A percentile compares a stretch with the other conserved stretches of the same genome.
Conservation (phyloP, 2,888 invertebrate genomes). For the Yponomeuta evonymella region DNA sequence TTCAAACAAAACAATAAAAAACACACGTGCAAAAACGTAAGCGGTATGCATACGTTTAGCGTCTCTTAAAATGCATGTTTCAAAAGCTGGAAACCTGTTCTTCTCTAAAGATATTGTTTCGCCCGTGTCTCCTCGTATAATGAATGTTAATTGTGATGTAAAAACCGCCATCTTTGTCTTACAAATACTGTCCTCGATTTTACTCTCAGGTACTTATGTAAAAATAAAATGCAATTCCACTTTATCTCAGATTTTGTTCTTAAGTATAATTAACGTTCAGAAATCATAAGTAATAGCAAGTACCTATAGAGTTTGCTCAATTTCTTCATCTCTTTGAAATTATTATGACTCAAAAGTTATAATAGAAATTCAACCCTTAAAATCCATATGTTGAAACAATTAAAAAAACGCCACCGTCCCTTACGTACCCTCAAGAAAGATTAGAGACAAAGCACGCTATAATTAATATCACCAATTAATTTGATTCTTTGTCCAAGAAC, state of each 20-base stretch:
- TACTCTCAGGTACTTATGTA: conserved; percentile 16
- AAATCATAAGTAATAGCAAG: too few species aligned
- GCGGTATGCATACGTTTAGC: background rate
- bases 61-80: conserved; percentile 37
- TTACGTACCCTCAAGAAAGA: conserved; percentile 29
- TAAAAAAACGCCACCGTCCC: conserved; percentile 25
- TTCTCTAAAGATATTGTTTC: conserved; percentile 60
- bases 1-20: conserved; percentile 19
- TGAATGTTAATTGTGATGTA: conserved; percentile 63
- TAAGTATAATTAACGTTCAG: too few species aligned
- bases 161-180: conserved; percentile 66
- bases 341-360: too few species aligned
- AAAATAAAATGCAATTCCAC: conserved; percentile 12
- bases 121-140: conserved; percentile 50
- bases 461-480: conserved; percentile 71
- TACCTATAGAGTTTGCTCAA: too few species aligned
- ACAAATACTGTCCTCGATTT: conserved; percentile 61
- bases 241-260: background rate
- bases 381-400: conserved; percentile 48
- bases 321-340: too few species aligned
- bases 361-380: conserved; percentile 29
- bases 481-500: conserved; percentile 49
- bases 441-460: conserved; percentile 57
- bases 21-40: conserved; percentile 15
- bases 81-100: conserved; percentile 63